Percentiles rank a stretch among this genome's conserved stretches.
These are phyloP conservation scores for Willowsia nigromaculata DNA, from an alignment of 2,888 invertebrate species.

Conservation along the genomic window DNA sequence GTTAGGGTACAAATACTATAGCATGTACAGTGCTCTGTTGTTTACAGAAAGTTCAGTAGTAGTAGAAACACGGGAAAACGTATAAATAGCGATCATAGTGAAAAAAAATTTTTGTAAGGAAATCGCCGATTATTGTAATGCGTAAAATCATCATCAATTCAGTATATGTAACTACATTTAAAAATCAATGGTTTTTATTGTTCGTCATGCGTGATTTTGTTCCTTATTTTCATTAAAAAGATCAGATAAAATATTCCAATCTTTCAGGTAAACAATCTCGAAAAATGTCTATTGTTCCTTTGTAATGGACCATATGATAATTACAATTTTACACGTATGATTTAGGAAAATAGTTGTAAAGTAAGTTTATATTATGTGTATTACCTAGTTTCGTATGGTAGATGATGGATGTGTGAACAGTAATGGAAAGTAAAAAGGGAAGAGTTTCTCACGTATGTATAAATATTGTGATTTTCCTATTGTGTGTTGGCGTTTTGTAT, in stretches of 20 bases:
- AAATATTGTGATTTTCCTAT: slow-evolving; percentile 24
- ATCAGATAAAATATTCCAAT: slow-evolving; percentile 21
- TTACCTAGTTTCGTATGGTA: not conserved
- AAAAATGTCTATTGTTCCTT: slow-evolving; percentile 56
- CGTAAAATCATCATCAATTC: slow-evolving; percentile 31
- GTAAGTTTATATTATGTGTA: not conserved
- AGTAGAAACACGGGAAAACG: too few species aligned
- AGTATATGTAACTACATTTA: not conserved
- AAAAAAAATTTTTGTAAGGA: not conserved
- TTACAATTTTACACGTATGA: not conserved
- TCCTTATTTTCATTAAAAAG: not conserved
- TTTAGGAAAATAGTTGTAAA: slow-evolving; percentile 13
- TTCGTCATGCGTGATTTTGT: slow-evolving; percentile 33
- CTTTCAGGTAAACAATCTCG: slow-evolving; percentile 50
- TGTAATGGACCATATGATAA: slow-evolving; percentile 44
- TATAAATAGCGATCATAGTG: too few species aligned
- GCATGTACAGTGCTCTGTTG: not conserved
- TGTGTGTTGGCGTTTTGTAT: not conserved
- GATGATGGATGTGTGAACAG: not conserved
- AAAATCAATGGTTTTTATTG: not conserved
- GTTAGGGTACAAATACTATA: slow-evolving; percentile 26
- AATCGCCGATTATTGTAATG: not conserved
- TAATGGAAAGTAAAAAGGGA: slow-evolving; percentile 26
- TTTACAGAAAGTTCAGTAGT: slow-evolving; percentile 2
- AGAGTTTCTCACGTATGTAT: slow-evolving; percentile 23